phyloP scores from a whole-genome alignment of 2,113 vertebrate genomes.

The Sylvilagus bachmani region DNA sequence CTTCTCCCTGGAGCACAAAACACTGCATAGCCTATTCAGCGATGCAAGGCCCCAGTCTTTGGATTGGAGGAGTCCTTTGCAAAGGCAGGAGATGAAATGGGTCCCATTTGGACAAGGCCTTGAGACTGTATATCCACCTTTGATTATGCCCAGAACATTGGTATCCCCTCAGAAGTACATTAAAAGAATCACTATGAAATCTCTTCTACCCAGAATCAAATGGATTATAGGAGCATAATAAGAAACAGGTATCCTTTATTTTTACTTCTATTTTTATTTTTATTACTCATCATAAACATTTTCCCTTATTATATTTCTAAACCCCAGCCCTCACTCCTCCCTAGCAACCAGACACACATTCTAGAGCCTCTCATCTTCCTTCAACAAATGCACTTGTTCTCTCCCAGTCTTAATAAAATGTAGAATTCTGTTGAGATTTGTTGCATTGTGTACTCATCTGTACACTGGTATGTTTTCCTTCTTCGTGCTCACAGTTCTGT shows the following conservation, averaged over 20 bases:
- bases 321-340: neutral
- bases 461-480: constrained; percentile 2
- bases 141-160: neutral
- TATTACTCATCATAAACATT: neutral
- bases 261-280: no score
- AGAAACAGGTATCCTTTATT: neutral
- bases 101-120: neutral
- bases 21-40: neutral
- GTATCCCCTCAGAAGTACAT: neutral
- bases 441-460: neutral
- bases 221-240: neutral
- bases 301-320: neutral
- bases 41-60: neutral
- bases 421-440: neutral
- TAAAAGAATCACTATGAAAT: neutral
- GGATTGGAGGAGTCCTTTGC: neutral
- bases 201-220: neutral
- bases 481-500: constrained; percentile 27
- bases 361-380: neutral
- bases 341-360: neutral
- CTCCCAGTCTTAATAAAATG: neutral
- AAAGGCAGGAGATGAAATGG: constrained; percentile 14
- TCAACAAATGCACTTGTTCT: neutral
- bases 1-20: neutral
- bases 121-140: neutral